Percentiles rank a stretch among this genome's conserved stretches.
phyloP scores from a whole-genome alignment of 2,888 invertebrate species.

The Esperia sulphurella region DNA sequence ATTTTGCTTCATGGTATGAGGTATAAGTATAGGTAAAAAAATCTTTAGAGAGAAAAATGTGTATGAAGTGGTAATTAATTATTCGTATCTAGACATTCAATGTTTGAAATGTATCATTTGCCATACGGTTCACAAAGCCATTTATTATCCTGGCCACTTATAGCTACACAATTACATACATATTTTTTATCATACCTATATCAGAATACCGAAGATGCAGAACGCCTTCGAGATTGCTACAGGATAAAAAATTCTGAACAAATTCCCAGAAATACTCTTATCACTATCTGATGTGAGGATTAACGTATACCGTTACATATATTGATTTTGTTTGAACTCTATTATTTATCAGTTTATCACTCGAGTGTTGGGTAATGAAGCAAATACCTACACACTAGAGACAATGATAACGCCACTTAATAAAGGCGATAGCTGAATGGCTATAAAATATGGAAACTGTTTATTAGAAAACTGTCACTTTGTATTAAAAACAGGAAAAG shows the following conservation, averaged over 20 bases:
- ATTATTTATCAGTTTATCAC: constrained; percentile 38
- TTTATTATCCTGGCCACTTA: too few relatives aligned
- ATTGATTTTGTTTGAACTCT: constrained; percentile 35
- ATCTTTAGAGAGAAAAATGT: too few relatives aligned
- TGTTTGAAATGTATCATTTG: too few relatives aligned
- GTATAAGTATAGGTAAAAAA: too few relatives aligned
- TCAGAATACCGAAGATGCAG: too few relatives aligned
- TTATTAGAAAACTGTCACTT: neutral
- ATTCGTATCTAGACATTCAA: too few relatives aligned
- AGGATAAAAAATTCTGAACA: neutral
- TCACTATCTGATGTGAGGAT: constrained; percentile 1
- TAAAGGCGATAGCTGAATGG: constrained; percentile 25
- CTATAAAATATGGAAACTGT: constrained; percentile 12
- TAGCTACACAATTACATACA: too few relatives aligned
- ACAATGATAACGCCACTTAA: constrained; percentile 35
- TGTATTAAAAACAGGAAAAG: neutral
- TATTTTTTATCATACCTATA: too few relatives aligned
- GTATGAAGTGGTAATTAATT: too few relatives aligned
- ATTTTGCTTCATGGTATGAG: too few relatives aligned
- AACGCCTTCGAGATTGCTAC: too few relatives aligned
- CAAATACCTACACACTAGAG: constrained; percentile 28
- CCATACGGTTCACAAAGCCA: too few relatives aligned
- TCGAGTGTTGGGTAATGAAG: constrained; percentile 35
- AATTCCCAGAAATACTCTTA: neutral
- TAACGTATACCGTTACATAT: constrained; percentile 8